These are phyloP conservation scores for Tolmerus cingulatus DNA, from an alignment of 2,888 invertebrate species.

Conservation along the genomic window DNA sequence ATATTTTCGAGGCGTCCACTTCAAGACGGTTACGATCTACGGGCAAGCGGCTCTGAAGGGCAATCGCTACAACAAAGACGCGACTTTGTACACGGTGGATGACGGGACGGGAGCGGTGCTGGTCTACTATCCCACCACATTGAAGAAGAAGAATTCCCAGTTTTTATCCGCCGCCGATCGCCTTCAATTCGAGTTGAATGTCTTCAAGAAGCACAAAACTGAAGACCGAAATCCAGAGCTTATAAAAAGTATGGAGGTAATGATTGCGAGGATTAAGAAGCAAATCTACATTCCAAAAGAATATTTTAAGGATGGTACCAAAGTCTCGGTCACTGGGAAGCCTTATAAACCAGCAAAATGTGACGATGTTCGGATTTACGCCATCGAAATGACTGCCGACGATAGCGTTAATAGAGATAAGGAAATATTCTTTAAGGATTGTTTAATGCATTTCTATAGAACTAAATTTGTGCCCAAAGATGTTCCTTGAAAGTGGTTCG, in stretches of 20 bases:
- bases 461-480: not conserved
- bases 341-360: constrained; percentile 5
- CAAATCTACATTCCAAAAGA: constrained; percentile 6
- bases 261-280: constrained; percentile 25
- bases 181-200: not conserved
- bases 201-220: not conserved
- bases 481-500: not conserved
- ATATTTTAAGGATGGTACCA: constrained; percentile 22
- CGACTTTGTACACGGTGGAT: constrained; percentile 29
- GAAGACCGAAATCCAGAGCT: not conserved
- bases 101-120: constrained; percentile 43
- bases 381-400: constrained; percentile 40
- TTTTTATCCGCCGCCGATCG: not conserved
- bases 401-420: constrained; percentile 16
- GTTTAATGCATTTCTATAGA: constrained; percentile 36
- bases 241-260: constrained; percentile 6
- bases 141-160: not conserved
- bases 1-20: constrained; percentile 26
- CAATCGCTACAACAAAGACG: not conserved
- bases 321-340: constrained; percentile 35
- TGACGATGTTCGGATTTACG: constrained; percentile 28
- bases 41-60: constrained; percentile 5
- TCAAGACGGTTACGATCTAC: constrained; percentile 35
- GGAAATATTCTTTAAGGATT: constrained; percentile 45
- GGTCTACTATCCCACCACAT: constrained; percentile 1